phyloP scores from a whole-genome alignment of 35 echinoderm and acorn worm genomes.

The Ophiothrix spiculata region DNA sequence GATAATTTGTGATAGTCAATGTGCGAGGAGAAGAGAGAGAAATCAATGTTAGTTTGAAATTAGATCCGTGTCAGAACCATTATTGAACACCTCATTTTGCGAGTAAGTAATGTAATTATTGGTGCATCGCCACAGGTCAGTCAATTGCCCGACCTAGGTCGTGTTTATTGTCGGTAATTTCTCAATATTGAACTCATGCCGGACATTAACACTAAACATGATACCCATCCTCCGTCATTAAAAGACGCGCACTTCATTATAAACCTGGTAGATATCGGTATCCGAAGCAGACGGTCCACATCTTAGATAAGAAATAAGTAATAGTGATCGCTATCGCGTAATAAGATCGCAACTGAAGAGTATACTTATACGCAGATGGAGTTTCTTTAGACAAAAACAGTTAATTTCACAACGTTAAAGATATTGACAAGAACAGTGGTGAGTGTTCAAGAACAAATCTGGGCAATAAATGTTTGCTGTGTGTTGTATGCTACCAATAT shows the following conservation, averaged over 20 bases:
- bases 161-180: neutral
- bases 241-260: neutral
- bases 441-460: neutral
- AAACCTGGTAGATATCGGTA: neutral
- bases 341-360: neutral
- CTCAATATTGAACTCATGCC: neutral
- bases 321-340: neutral
- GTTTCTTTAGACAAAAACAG: neutral
- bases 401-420: neutral
- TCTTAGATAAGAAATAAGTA: neutral
- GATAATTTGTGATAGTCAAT: neutral
- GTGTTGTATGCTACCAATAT: neutral
- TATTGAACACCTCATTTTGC: neutral
- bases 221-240: neutral
- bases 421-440: neutral
- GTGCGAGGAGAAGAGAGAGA: neutral
- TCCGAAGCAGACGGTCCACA: neutral
- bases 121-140: neutral
- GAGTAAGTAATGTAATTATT: neutral
- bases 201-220: slow-evolving; percentile 15
- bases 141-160: neutral
- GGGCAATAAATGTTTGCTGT: slow-evolving; percentile 3
- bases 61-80: neutral
- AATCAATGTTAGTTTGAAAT: neutral
- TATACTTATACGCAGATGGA: neutral